phyloP scores from a whole-genome alignment of 2,797 vertebrate genomes.

The Oryzias sinensis region DNA sequence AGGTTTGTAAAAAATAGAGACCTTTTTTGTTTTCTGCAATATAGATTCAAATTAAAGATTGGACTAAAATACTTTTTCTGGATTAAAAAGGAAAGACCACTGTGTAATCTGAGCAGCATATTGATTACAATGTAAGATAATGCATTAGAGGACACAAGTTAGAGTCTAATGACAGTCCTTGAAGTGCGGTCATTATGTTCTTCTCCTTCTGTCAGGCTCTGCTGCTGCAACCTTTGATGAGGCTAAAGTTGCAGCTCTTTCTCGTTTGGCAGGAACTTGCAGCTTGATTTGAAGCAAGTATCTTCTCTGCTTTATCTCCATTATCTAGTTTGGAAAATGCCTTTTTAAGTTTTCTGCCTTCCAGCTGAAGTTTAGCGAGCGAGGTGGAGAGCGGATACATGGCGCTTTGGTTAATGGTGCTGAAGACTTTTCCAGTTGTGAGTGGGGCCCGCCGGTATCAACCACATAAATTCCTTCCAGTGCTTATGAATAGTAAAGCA shows the following conservation, averaged over 20 bases:
- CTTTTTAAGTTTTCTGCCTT: conserved; percentile 1
- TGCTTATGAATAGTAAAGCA: conserved; percentile 56
- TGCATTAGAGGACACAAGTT: background rate
- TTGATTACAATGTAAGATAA: background rate
- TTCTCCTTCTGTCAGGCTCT: conserved; percentile 8
- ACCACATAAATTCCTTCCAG: conserved; percentile 63
- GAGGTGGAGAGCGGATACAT: conserved; percentile 10
- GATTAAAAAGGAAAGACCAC: background rate
- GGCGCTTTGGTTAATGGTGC: conserved; percentile 18
- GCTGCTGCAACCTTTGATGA: conserved; percentile 29
- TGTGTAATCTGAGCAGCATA: background rate
- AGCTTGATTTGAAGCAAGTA: background rate
- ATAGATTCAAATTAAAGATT: background rate
- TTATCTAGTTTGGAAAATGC: conserved; percentile 16
- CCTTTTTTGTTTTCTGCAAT: conserved; percentile 16
- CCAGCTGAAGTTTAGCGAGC: background rate
- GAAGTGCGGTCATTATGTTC: conserved; percentile 13
- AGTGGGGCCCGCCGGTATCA: conserved; percentile 55
- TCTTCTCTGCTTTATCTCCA: conserved; percentile 2
- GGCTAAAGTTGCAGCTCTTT: conserved; percentile 11
- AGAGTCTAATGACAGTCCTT: conserved; percentile 11
- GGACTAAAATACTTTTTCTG: background rate
- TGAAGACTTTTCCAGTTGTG: conserved; percentile 71
- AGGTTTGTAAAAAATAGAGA: background rate
- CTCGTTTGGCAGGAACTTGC: conserved; percentile 2